Evolutionary conservation across 2,797 vertebrate genomes (phyloP).

Genomic region (Phoxinus dragarum): DNA sequence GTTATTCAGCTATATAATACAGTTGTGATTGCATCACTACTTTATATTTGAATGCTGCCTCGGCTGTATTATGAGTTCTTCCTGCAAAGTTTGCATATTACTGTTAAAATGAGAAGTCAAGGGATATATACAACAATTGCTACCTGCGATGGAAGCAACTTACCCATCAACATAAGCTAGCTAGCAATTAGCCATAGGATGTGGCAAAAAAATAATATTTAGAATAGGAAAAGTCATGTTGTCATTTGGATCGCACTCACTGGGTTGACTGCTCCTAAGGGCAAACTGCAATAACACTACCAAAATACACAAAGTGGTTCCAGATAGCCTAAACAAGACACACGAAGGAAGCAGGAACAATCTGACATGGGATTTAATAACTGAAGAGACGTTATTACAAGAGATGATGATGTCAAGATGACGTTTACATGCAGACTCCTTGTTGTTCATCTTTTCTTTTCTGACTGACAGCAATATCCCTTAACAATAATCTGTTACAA

Average conservation of each 20-base stretch:
- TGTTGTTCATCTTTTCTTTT: not conserved
- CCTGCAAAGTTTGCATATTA: not conserved
- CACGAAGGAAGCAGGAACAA: not conserved
- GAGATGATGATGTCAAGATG: constrained; percentile 4
- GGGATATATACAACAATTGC: not conserved
- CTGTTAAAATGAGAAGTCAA: not conserved
- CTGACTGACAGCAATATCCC: not conserved
- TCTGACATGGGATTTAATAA: constrained; percentile 5
- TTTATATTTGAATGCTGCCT: not conserved
- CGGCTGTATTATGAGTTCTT: not conserved
- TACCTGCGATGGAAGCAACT: not conserved
- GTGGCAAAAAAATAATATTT: not conserved
- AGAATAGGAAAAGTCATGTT: not conserved
- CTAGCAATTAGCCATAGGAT: not conserved
- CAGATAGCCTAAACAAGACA: not conserved
- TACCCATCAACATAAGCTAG: not conserved
- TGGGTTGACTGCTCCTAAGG: not conserved
- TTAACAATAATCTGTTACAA: not conserved
- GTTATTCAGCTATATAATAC: not conserved
- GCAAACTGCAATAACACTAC: not conserved
- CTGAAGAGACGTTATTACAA: not conserved
- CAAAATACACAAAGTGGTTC: not conserved
- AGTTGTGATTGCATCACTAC: not conserved
- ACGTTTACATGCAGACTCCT: not conserved
- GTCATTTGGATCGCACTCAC: not conserved